Conservation (phyloP, 2,113 vertebrate genomes). For the Hoplias malabaricus region DNA sequence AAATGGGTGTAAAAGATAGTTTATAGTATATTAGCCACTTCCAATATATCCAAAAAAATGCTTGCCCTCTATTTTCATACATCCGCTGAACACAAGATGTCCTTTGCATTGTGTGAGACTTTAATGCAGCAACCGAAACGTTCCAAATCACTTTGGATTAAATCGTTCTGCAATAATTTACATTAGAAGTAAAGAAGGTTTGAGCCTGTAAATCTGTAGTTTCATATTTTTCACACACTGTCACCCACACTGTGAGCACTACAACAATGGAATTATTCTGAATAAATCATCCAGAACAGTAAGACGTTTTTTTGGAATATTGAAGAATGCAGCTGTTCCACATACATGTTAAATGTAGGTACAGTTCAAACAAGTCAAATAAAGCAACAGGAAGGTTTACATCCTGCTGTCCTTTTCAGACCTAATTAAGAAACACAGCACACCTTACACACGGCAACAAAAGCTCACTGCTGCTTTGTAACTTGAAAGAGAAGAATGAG, state of each 20-base stretch:
- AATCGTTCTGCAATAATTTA: too few relatives aligned
- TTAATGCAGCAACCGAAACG: too few relatives aligned
- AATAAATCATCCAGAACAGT: background rate
- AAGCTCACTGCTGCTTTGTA: slow-evolving; percentile 1
- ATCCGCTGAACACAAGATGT: too few relatives aligned
- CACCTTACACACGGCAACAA: background rate
- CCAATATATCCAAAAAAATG: too few relatives aligned
- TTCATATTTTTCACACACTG: background rate
- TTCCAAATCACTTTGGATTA: too few relatives aligned
- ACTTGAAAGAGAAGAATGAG: slow-evolving; percentile 31
- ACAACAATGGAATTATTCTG: background rate
- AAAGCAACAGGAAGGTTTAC: background rate
- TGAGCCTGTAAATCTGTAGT: too few relatives aligned
- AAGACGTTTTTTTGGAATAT: background rate
- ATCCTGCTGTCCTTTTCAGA: slow-evolving; percentile 34
- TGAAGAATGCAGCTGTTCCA: background rate
- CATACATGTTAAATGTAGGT: background rate
- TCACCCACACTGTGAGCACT: background rate
- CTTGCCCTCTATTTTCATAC: too few relatives aligned
- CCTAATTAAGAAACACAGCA: background rate
- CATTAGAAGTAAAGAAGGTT: too few relatives aligned
- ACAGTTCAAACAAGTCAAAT: background rate
- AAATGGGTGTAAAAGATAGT: too few relatives aligned
- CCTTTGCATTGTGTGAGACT: too few relatives aligned
- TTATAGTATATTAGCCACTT: too few relatives aligned